Evolutionary conservation across 2,113 vertebrate genomes (phyloP), one percentile per base, ranked within the genome.

Genomic region (Aplodontia rufa): DNA sequence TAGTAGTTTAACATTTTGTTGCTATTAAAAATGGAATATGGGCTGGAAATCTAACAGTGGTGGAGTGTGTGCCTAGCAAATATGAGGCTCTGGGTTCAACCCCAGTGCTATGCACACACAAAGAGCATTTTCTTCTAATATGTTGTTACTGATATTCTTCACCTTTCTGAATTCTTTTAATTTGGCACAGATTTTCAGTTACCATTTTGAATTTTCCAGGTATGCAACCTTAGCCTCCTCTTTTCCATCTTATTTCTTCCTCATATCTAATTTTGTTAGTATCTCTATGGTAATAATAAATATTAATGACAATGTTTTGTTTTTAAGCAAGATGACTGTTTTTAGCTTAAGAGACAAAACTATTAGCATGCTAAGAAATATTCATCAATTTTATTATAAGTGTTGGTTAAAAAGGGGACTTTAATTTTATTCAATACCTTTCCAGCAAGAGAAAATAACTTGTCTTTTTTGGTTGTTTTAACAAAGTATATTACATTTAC

Each of bases 401-500:
- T 35, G 81, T 66, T 89, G 47, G 74, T 74, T 37, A 88, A 84
- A 87, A 90, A 64, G 49, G 26, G 16, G 20, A 37, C 4, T 0
- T 92, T 35, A 68, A 87, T 92, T 91, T 93, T 88, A 85, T 49
- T 42, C 8, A 55, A 22, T 58, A 87, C 0, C 24, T 60, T 80
- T 88, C 42, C 6, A 58, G 60, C 14, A 94, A 78, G 19, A 78
- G 40, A 35, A 91, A 81, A 82, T 75, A 75, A 85, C 30, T 93
- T 82, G 92, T 95, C 37, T 49, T 60, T 66, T 92, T 75, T 60
- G 40, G n/a, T n/a, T n/a, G n/a, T n/a, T n/a, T n/a, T n/a, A 72
- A 49, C 20, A 72, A 12, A 60, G 13, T 47, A 82, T 35, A 35
- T 69, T 80, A 74, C n/a, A 87, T 30, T 80, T 69, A 55, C 19